A percentile compares a stretch with the other conserved stretches of the same genome.
Conservation (phyloP, 2,888 invertebrate species). For the Lasioglossum morio region DNA sequence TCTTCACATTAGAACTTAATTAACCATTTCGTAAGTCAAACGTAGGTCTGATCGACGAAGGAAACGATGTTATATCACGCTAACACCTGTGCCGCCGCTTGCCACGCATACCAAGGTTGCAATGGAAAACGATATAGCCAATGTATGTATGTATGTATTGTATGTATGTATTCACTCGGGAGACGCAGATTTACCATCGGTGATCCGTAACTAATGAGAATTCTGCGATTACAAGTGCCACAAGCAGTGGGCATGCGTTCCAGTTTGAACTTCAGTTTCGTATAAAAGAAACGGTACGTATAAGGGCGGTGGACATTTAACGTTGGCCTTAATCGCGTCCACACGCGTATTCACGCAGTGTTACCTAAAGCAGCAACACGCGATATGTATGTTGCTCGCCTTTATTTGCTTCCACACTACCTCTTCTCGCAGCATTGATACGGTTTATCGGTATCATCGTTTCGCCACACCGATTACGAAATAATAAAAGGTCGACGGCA, state of each 20-base stretch:
- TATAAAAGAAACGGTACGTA: slow-evolving; percentile 13
- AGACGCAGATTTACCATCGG: slow-evolving; percentile 34
- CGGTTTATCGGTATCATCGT: slow-evolving; percentile 15
- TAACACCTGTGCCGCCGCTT: slow-evolving; percentile 54
- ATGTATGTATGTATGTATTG: neutral
- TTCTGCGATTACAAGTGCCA: slow-evolving; percentile 34
- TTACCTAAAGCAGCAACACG: slow-evolving; percentile 24
- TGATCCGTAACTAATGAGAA: slow-evolving; percentile 57
- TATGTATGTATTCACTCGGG: neutral
- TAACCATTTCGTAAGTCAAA: slow-evolving; percentile 24
- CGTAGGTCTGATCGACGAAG: slow-evolving; percentile 27
- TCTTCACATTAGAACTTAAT: slow-evolving; percentile 11
- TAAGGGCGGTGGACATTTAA: neutral
- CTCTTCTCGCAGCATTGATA: slow-evolving; percentile 6
- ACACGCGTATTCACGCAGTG: slow-evolving; percentile 3
- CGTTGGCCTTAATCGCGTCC: slow-evolving; percentile 23
- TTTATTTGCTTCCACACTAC: slow-evolving; percentile 12
- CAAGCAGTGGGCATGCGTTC: slow-evolving; percentile 5
- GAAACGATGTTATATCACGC: slow-evolving; percentile 36
- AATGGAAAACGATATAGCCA: slow-evolving; percentile 23
- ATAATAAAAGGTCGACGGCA: neutral
- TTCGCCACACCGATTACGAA: neutral
- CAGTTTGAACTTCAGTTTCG: slow-evolving; percentile 3
- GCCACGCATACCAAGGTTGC: slow-evolving; percentile 53
- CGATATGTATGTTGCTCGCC: neutral